Conservation (phyloP, 2,888 invertebrate genomes). For the Coenonympha arcania region DNA sequence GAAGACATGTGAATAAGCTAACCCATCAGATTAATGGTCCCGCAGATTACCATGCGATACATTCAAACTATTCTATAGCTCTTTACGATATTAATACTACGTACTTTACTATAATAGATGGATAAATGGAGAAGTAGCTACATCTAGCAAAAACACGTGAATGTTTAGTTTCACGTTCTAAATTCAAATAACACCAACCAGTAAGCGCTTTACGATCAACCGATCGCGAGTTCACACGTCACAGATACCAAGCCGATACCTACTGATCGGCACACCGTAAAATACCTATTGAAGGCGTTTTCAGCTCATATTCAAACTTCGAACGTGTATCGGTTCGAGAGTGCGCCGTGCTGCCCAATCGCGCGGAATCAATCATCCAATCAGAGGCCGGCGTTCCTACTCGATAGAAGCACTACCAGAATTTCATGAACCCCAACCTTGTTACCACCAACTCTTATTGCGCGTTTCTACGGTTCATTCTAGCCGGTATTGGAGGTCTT, state of each 20-base stretch:
- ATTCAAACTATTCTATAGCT: no score
- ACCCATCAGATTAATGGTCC: no score
- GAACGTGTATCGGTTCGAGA: slow-evolving; percentile 72
- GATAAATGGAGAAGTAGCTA: no score
- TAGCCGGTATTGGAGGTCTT: neutral
- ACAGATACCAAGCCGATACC: slow-evolving; percentile 33
- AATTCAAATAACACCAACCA: slow-evolving; percentile 2
- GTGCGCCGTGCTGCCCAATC: slow-evolving; percentile 71
- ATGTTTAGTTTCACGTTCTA: neutral
- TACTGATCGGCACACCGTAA: slow-evolving; percentile 38
- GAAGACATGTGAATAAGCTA: no score
- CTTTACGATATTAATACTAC: no score
- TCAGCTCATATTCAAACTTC: slow-evolving; percentile 51
- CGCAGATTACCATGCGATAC: no score
- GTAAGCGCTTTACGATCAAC: slow-evolving; percentile 30
- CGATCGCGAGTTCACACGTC: slow-evolving; percentile 34
- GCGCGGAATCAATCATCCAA: slow-evolving; percentile 76
- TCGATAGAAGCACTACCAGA: slow-evolving; percentile 49
- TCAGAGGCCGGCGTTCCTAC: slow-evolving; percentile 48
- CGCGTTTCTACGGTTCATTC: slow-evolving; percentile 21
- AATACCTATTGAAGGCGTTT: slow-evolving; percentile 63
- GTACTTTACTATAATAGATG: no score
- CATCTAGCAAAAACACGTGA: no score
- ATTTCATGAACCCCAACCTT: slow-evolving; percentile 31
- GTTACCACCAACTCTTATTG: slow-evolving; percentile 18